These are phyloP conservation scores for Drosophila murphyi DNA, from an alignment of 1,140 invertebrate species.

Conservation along the genomic window DNA sequence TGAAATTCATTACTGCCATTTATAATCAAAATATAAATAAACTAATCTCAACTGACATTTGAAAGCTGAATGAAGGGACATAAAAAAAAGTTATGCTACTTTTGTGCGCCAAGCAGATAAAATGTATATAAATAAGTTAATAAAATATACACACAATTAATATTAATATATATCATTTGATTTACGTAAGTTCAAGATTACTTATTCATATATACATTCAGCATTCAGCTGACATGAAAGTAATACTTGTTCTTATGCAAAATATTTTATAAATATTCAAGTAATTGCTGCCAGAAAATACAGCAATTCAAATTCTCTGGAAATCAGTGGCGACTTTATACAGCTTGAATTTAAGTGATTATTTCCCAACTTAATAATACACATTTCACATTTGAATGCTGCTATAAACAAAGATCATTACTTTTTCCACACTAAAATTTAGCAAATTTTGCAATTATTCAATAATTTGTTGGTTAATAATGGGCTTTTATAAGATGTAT, in stretches of 20 bases:
- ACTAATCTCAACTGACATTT: conserved; percentile 23
- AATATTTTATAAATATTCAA: neutral
- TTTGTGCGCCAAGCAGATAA: neutral
- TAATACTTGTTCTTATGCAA: neutral
- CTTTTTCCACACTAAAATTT: too few species aligned
- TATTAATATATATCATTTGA: neutral
- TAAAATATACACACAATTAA: neutral
- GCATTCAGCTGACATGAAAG: neutral
- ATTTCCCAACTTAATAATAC: too few species aligned
- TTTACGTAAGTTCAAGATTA: neutral
- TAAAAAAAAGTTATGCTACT: neutral
- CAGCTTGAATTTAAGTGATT: too few species aligned
- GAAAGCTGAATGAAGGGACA: neutral
- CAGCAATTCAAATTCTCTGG: too few species aligned
- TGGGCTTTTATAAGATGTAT: too few species aligned
- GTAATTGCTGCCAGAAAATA: too few species aligned
- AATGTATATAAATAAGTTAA: neutral
- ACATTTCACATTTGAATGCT: too few species aligned
- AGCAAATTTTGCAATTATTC: too few species aligned
- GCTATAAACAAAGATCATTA: too few species aligned
- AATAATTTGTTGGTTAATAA: too few species aligned
- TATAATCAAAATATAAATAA: conserved; percentile 14
- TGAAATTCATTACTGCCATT: conserved; percentile 35
- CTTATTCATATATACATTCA: too few species aligned
- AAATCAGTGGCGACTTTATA: too few species aligned